Conservation (phyloP, 2,113 vertebrate species). For the Sylvietta virens region DNA sequence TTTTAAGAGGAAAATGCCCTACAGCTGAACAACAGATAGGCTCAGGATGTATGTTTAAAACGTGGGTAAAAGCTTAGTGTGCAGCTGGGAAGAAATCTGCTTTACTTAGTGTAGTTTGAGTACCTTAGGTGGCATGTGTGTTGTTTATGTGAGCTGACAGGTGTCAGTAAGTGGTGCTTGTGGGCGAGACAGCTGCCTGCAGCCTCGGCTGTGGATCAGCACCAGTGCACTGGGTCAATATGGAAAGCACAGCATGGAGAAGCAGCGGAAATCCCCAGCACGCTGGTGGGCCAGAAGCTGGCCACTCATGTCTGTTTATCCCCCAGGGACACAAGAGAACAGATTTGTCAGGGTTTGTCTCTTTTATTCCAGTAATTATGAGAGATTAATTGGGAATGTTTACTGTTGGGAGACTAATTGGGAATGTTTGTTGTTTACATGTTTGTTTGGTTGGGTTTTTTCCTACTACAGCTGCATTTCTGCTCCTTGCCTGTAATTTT, state of each 20-base stretch:
- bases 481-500: neutral
- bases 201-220: neutral
- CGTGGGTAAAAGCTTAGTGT: neutral
- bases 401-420: neutral
- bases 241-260: neutral
- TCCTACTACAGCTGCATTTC: neutral
- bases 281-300: neutral
- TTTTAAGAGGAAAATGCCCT: neutral
- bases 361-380: constrained; percentile 27
- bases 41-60: neutral
- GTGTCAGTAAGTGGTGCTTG: neutral
- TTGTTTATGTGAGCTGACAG: constrained; percentile 1
- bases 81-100: neutral
- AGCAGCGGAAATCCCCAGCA: neutral
- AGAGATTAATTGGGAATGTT: constrained; percentile 19
- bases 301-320: constrained; percentile 15
- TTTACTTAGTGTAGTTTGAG: neutral
- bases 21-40: neutral
- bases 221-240: neutral
- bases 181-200: neutral
- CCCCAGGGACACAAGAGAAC: neutral
- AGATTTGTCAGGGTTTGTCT: constrained; percentile 39
- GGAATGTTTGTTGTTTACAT: neutral
- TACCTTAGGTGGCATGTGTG: neutral
- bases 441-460: neutral